Percentiles rank a stretch among this genome's conserved stretches.
Evolutionary conservation across 2,888 invertebrate species (phyloP).

Genomic region (Pachydiplax longipennis): DNA sequence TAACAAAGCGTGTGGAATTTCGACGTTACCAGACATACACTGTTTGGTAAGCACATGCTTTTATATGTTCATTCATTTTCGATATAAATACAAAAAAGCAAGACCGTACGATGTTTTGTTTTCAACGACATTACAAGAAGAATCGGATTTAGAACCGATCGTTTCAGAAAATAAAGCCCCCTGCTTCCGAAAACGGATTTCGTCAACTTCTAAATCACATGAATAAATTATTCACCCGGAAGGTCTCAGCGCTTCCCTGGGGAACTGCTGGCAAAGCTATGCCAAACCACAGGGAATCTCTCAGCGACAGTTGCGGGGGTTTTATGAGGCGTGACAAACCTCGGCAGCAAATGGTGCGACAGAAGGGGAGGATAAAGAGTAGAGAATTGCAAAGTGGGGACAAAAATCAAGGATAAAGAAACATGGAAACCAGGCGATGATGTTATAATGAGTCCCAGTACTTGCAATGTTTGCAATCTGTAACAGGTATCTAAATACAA

Average conservation of each 20-base stretch:
- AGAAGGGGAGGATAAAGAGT: background rate
- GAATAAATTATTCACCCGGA: constrained; percentile 16
- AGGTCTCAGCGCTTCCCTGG: background rate
- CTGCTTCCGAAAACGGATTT: background rate
- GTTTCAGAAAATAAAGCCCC: background rate
- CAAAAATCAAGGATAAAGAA: background rate
- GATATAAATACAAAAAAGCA: no score
- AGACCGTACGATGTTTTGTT: no score
- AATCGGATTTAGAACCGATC: no score
- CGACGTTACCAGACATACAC: no score
- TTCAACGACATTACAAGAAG: no score
- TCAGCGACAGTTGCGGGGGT: constrained; percentile 10
- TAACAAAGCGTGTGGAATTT: no score
- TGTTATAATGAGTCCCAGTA: background rate
- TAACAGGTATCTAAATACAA: background rate
- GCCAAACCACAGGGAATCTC: background rate
- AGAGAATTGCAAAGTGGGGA: background rate
- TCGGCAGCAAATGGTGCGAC: constrained; percentile 2
- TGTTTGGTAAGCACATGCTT: no score
- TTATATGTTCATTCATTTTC: no score
- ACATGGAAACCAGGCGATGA: background rate
- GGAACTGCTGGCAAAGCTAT: background rate
- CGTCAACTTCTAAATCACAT: background rate
- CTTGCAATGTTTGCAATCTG: no score
- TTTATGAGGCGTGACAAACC: constrained; percentile 28